phyloP scores from a whole-genome alignment of 2,113 vertebrate species.

The Panthera leo region DNA sequence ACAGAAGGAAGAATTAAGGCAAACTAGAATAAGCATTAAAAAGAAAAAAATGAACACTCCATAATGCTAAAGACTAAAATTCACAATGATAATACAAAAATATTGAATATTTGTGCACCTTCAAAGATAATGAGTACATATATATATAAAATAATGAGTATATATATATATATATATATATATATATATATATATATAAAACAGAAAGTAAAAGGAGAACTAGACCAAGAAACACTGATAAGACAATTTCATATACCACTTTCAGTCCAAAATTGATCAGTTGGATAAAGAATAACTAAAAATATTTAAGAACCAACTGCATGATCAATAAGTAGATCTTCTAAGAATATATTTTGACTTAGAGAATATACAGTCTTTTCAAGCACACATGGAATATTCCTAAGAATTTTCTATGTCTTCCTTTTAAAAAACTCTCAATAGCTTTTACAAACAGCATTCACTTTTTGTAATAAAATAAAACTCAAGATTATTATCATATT shows the following conservation, averaged over 20 bases:
- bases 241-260: neutral
- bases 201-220: neutral
- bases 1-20: neutral
- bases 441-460: neutral
- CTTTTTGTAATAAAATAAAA: neutral
- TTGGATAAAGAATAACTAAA: neutral
- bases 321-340: neutral
- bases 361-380: neutral
- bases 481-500: neutral
- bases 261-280: neutral
- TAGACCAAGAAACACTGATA: neutral
- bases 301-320: neutral
- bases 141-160: no score
- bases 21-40: neutral
- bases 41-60: neutral
- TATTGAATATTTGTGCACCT: neutral
- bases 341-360: neutral
- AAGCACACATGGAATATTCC: neutral
- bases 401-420: neutral
- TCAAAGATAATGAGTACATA: neutral
- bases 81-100: neutral
- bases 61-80: neutral
- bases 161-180: no score
- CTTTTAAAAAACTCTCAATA: neutral
- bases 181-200: neutral